These are phyloP conservation scores for Hypocryptadius cinnamomeus DNA, from an alignment of 2,113 vertebrate genomes.

Conservation along the genomic window DNA sequence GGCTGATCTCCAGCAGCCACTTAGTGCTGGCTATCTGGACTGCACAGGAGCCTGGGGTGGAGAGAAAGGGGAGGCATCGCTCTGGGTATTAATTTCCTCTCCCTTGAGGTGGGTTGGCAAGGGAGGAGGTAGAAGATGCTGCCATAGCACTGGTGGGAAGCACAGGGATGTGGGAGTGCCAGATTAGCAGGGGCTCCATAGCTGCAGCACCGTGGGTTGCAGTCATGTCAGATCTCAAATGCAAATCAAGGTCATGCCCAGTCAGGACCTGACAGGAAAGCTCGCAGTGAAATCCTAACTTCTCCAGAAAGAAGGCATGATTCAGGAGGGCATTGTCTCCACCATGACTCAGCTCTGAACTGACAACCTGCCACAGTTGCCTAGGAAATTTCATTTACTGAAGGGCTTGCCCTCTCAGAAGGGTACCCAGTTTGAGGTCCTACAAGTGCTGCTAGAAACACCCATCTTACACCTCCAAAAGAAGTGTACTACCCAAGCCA, in stretches of 20 bases:
- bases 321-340: slow-evolving; percentile 16
- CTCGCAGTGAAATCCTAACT: neutral
- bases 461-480: neutral
- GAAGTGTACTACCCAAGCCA: neutral
- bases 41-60: neutral
- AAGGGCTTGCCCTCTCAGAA: neutral
- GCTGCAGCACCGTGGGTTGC: neutral
- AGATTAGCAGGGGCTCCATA: neutral
- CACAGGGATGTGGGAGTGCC: neutral
- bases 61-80: neutral
- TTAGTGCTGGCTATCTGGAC: neutral
- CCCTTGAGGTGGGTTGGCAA: neutral
- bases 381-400: neutral
- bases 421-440: neutral
- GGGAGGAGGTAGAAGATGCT: neutral
- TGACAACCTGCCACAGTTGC: neutral
- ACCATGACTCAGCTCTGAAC: neutral
- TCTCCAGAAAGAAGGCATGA: slow-evolving; percentile 19
- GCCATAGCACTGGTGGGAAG: neutral
- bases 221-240: neutral
- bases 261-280: slow-evolving; percentile 46
- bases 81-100: neutral
- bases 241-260: slow-evolving; percentile 17
- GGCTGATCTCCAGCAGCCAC: neutral
- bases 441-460: neutral